Percentiles rank a stretch among this genome's conserved stretches.
These are phyloP conservation scores for Aspidoscelis tigris DNA, from an alignment of 2,113 vertebrate genomes.

Conservation along the genomic window DNA sequence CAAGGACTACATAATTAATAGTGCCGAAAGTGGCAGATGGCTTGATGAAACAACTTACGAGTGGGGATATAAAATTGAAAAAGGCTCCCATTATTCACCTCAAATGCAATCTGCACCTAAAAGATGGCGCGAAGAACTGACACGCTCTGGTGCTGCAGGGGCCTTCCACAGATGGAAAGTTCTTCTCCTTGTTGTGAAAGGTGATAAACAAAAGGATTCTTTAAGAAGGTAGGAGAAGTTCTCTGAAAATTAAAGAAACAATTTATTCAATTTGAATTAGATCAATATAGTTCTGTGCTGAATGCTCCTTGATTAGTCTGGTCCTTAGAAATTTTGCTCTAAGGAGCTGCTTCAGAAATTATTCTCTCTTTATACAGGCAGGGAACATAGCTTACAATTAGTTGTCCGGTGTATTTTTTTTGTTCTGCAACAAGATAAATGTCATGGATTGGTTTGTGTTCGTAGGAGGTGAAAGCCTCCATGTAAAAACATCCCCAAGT, in stretches of 20 bases:
- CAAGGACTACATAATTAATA: slow-evolving; percentile 91
- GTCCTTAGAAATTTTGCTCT: slow-evolving; percentile 18
- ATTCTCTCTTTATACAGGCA: background rate
- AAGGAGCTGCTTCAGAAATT: slow-evolving; percentile 18
- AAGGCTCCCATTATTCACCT: slow-evolving; percentile 79
- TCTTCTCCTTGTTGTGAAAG: slow-evolving; percentile 78
- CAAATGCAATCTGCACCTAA: slow-evolving; percentile 84
- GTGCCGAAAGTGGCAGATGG: slow-evolving; percentile 89
- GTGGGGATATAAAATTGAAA: slow-evolving; percentile 85
- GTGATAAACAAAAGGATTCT: slow-evolving; percentile 77
- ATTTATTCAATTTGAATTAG: slow-evolving; percentile 1
- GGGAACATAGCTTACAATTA: background rate
- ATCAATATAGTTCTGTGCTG: slow-evolving; percentile 36
- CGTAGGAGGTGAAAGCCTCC: too few relatives aligned
- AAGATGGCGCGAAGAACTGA: slow-evolving; percentile 83
- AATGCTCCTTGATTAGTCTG: slow-evolving; percentile 29
- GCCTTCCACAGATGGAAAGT: slow-evolving; percentile 95
- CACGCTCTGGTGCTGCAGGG: slow-evolving; percentile 76
- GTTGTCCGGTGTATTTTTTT: background rate
- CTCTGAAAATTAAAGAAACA: slow-evolving; percentile 44
- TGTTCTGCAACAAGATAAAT: background rate
- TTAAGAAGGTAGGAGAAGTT: slow-evolving; percentile 83
- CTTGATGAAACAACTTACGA: slow-evolving; percentile 90
- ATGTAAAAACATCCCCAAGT: too few relatives aligned
- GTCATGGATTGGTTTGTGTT: too few relatives aligned